Percentiles rank a stretch among this genome's conserved stretches.
These are phyloP conservation scores for Arctia plantaginis DNA, from an alignment of 2,888 invertebrate species.

Conservation along the genomic window DNA sequence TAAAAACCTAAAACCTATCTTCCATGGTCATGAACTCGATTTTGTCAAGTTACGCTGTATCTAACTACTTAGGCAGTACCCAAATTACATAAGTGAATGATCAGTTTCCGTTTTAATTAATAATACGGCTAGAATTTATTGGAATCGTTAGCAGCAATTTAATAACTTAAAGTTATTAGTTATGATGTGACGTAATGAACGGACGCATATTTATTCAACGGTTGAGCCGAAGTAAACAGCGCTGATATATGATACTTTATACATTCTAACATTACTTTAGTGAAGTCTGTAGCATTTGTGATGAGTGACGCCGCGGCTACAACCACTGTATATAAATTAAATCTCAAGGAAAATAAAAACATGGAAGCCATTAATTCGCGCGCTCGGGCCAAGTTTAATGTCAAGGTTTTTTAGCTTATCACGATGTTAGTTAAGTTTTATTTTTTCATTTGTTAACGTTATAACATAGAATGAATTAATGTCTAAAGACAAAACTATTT, in stretches of 20 bases:
- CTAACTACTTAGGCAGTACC: slow-evolving; percentile 17
- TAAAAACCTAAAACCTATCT: not conserved
- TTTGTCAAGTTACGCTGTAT: not conserved
- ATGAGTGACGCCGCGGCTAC: slow-evolving; percentile 81
- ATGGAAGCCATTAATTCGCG: slow-evolving; percentile 87
- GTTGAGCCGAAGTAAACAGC: slow-evolving; percentile 71
- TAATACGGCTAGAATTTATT: slow-evolving; percentile 24
- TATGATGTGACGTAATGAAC: slow-evolving; percentile 67
- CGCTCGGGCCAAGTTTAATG: slow-evolving; percentile 86
- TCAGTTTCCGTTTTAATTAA: slow-evolving; percentile 25
- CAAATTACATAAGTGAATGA: slow-evolving; percentile 26
- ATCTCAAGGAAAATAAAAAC: slow-evolving; percentile 87
- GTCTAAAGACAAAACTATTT: slow-evolving; percentile 65
- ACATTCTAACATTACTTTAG: slow-evolving; percentile 81
- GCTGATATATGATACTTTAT: slow-evolving; percentile 83
- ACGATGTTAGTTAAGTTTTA: slow-evolving; percentile 82
- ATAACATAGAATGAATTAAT: slow-evolving; percentile 76
- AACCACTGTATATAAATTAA: slow-evolving; percentile 84
- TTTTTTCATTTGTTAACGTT: slow-evolving; percentile 78
- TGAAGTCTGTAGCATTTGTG: slow-evolving; percentile 78
- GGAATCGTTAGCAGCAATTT: slow-evolving; percentile 28
- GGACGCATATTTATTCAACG: slow-evolving; percentile 74
- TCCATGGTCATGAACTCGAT: not conserved
- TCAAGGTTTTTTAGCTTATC: slow-evolving; percentile 85
- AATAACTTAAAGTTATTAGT: slow-evolving; percentile 36